Evolutionary conservation across 2,113 vertebrate species (phyloP).

Genomic region (Stegostoma tigrinum): DNA sequence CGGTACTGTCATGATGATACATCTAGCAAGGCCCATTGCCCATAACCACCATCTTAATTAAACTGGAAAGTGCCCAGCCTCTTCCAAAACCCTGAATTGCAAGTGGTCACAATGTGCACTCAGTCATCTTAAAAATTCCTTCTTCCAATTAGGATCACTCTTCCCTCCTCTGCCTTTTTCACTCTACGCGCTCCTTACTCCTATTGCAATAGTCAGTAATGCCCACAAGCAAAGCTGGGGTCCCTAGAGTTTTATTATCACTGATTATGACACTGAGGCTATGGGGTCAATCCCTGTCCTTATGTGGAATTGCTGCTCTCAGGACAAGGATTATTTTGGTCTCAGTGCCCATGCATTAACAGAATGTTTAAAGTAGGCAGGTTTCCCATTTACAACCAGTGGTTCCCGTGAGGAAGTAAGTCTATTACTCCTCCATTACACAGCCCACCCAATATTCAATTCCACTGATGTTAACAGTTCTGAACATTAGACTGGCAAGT

Average conservation of each 20-base stretch:
- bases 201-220: background rate
- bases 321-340: background rate
- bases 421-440: background rate
- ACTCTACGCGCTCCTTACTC: background rate
- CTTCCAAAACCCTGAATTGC: background rate
- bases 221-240: background rate
- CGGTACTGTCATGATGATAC: too few species aligned
- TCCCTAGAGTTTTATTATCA: background rate
- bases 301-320: background rate
- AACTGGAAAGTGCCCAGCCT: background rate
- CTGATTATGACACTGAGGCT: background rate
- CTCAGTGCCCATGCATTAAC: background rate
- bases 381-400: background rate
- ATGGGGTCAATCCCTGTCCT: background rate
- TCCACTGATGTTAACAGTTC: background rate
- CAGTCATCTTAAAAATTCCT: background rate
- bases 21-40: too few species aligned
- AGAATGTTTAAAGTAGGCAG: background rate
- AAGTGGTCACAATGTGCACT: background rate
- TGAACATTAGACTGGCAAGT: background rate
- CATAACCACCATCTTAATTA: too few species aligned
- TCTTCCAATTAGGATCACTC: too few species aligned
- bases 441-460: background rate
- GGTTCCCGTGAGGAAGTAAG: background rate
- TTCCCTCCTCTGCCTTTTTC: background rate